Conservation (phyloP, 2,888 invertebrate species). For the Brassicogethes aeneus region DNA sequence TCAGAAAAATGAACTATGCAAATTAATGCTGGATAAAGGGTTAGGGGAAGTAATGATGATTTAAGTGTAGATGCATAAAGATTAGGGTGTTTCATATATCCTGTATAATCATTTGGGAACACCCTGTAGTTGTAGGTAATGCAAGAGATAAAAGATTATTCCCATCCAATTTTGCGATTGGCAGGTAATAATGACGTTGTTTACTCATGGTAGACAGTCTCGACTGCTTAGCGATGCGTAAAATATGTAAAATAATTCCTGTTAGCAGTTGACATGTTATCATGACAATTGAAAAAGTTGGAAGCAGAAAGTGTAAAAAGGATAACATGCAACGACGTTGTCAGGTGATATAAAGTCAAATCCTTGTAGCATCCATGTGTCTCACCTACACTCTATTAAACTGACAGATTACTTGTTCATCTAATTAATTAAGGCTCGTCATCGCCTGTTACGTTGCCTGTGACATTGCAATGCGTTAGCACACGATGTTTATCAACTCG, state of each 20-base stretch:
- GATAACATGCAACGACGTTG: conserved; percentile 24
- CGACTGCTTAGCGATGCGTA: too few species aligned
- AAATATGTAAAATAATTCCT: conserved; percentile 44
- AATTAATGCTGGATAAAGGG: too few species aligned
- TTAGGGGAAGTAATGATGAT: too few species aligned
- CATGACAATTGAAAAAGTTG: conserved; percentile 30
- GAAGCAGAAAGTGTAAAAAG: conserved; percentile 28
- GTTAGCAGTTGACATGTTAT: conserved; percentile 21
- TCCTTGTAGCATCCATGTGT: conserved; percentile 13
- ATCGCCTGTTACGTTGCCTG: background rate
- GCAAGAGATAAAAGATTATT: too few species aligned
- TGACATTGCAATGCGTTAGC: background rate
- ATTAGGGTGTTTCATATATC: too few species aligned
- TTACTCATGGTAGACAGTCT: too few species aligned
- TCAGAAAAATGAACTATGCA: too few species aligned
- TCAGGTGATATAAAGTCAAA: conserved; percentile 25
- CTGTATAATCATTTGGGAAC: too few species aligned
- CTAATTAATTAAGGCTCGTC: background rate
- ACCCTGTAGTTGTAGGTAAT: too few species aligned
- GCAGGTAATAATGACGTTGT: background rate
- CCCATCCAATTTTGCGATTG: too few species aligned
- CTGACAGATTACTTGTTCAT: conserved; percentile 9
- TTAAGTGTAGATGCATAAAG: too few species aligned
- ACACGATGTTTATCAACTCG: background rate
- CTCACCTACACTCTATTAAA: conserved; percentile 9